A percentile compares a stretch with the other conserved stretches of the same genome.
These are phyloP conservation scores for Tuberolachnus salignus DNA, from an alignment of 2,888 invertebrate genomes.

Conservation along the genomic window DNA sequence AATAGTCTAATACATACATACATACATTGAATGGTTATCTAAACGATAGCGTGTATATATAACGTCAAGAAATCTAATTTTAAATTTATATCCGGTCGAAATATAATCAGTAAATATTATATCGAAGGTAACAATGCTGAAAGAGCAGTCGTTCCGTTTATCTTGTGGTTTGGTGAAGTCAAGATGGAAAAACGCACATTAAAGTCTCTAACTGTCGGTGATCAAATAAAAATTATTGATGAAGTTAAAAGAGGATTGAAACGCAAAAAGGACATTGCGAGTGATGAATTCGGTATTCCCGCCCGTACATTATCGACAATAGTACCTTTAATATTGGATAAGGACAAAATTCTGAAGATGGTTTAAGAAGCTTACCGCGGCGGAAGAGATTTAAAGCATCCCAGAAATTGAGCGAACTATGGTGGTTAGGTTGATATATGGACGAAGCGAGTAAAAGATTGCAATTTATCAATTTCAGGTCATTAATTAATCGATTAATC, in stretches of 20 bases:
- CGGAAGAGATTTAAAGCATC: slow-evolving; percentile 38
- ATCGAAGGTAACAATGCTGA: slow-evolving; percentile 15
- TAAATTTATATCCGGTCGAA: slow-evolving; percentile 13
- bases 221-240: slow-evolving; percentile 26
- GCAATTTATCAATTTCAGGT: slow-evolving; percentile 21
- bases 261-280: slow-evolving; percentile 25
- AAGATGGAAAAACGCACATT: slow-evolving; percentile 23
- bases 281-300: slow-evolving; percentile 29
- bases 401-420: slow-evolving; percentile 29
- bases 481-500: too few relatives aligned
- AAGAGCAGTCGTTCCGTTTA: slow-evolving; percentile 19
- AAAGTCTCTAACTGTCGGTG: slow-evolving; percentile 29
- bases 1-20: too few relatives aligned
- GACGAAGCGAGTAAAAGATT: slow-evolving; percentile 24
- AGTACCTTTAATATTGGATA: slow-evolving; percentile 27
- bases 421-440: slow-evolving; percentile 10
- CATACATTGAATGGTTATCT: too few relatives aligned
- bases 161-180: slow-evolving; percentile 31
- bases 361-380: slow-evolving; percentile 26
- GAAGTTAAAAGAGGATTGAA: slow-evolving; percentile 36
- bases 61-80: too few relatives aligned
- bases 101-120: slow-evolving; percentile 14
- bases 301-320: slow-evolving; percentile 15
- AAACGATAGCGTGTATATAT: too few relatives aligned
- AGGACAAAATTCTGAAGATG: slow-evolving; percentile 24